A percentile compares a stretch with the other conserved stretches of the same genome.
Evolutionary conservation across 2,113 vertebrate genomes (phyloP).

Genomic region (Ancistrus triradiatus): DNA sequence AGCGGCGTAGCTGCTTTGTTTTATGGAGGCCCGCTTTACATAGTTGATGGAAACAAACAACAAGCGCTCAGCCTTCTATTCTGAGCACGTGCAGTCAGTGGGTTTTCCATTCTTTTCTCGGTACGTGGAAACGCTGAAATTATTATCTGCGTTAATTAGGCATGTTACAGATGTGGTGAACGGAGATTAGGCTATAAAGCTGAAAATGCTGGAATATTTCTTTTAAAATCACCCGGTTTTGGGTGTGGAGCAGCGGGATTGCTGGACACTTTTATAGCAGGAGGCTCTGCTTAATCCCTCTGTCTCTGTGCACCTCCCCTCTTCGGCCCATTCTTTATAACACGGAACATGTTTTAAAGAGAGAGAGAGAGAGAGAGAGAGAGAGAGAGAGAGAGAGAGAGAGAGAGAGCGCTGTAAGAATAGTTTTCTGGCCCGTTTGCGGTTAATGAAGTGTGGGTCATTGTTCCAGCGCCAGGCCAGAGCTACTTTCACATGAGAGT

Average conservation of each 20-base stretch:
- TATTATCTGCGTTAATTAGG: too few relatives aligned
- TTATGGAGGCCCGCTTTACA: too few relatives aligned
- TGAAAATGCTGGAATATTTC: neutral
- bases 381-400: too few relatives aligned
- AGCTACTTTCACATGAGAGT: conserved; percentile 19
- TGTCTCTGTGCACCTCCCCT: neutral
- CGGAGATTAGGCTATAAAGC: neutral
- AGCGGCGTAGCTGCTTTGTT: too few relatives aligned
- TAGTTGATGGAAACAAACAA: too few relatives aligned
- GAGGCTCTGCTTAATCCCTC: conserved; percentile 25
- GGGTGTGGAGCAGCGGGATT: neutral
- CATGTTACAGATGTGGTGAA: neutral
- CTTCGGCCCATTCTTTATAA: conserved; percentile 25
- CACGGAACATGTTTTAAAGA: conserved; percentile 1
- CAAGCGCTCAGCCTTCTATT: too few relatives aligned
- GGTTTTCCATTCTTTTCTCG: too few relatives aligned
- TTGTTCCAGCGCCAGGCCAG: conserved; percentile 25
- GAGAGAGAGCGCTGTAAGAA: neutral
- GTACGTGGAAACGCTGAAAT: too few relatives aligned
- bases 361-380: neutral
- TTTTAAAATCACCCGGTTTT: neutral
- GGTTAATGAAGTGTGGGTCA: conserved; percentile 28
- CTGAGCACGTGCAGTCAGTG: too few relatives aligned
- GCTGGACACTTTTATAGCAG: conserved; percentile 12
- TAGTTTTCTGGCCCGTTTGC: conserved; percentile 33